phyloP scores from a whole-genome alignment of 2,888 invertebrate species.

The Scelioninae gen. 1 region DNA sequence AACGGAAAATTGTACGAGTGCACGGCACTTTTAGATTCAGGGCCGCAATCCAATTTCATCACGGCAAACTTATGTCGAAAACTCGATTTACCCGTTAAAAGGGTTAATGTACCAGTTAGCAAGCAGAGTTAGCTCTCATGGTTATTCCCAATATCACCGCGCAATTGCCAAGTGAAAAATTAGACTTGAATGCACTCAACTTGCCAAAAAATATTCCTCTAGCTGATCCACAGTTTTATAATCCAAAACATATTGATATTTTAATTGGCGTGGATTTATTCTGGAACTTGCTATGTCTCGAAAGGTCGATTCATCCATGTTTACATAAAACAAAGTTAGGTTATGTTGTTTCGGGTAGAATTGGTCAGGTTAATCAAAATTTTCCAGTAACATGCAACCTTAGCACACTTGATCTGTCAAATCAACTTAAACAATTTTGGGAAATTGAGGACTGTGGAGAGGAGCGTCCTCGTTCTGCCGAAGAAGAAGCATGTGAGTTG shows the following conservation, averaged over 20 bases:
- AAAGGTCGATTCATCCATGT: slow-evolving; percentile 3
- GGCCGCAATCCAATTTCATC: not conserved
- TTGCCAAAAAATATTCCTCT: slow-evolving; percentile 19
- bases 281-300: slow-evolving; percentile 33
- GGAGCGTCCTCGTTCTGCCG: not conserved
- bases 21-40: not conserved
- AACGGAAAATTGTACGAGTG: not conserved
- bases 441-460: slow-evolving; percentile 21
- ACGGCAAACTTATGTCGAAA: not conserved
- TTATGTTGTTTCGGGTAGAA: slow-evolving; percentile 17
- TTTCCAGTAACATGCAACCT: not conserved
- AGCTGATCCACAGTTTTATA: slow-evolving; percentile 27
- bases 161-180: slow-evolving; percentile 26
- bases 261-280: slow-evolving; percentile 40
- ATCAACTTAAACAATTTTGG: slow-evolving; percentile 30
- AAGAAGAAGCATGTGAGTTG: slow-evolving; percentile 27
- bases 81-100: not conserved
- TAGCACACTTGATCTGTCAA: not conserved
- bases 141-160: slow-evolving; percentile 8
- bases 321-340: slow-evolving; percentile 18
- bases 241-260: slow-evolving; percentile 36
- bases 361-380: not conserved
- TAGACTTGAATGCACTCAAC: slow-evolving; percentile 9
- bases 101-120: not conserved
- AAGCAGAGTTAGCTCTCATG: not conserved